Conservation (phyloP, 2,113 vertebrate genomes). For the Saiga tatarica region DNA sequence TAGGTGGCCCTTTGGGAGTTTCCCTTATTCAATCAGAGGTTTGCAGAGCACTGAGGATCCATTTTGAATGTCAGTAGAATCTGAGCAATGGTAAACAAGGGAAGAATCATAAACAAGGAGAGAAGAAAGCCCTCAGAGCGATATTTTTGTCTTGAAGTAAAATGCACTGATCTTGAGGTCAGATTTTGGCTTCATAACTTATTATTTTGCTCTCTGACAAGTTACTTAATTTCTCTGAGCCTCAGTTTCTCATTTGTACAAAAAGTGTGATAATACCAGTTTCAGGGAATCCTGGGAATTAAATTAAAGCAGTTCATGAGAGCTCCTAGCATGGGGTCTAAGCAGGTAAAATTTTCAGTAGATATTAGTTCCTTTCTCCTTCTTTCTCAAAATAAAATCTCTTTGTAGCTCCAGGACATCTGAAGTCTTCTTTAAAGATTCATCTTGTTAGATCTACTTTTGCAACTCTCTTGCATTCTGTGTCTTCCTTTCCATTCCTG, state of each 20-base stretch:
- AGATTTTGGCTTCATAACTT: neutral
- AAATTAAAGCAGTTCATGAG: neutral
- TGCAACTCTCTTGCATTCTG: neutral
- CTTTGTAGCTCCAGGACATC: neutral
- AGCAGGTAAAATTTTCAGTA: neutral
- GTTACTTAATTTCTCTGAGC: neutral
- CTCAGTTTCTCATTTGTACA: constrained; percentile 18
- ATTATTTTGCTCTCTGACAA: neutral
- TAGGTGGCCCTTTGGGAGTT: constrained; percentile 33
- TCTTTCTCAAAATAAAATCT: constrained; percentile 6
- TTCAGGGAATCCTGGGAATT: neutral
- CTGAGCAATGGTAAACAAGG: neutral
- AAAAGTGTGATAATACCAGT: neutral
- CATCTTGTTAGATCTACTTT: neutral
- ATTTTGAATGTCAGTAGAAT: constrained; percentile 43
- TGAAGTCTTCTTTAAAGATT: neutral
- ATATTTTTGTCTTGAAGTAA: constrained; percentile 25
- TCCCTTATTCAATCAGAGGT: constrained; percentile 60
- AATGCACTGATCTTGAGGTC: constrained; percentile 3
- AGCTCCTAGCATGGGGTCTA: neutral
- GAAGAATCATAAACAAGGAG: neutral
- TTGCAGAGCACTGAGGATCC: constrained; percentile 48
- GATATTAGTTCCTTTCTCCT: neutral
- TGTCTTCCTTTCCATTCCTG: neutral
- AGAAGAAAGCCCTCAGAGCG: neutral